Evolutionary conservation across 1,140 invertebrate genomes (phyloP).

Genomic region (Tenebrio molitor): DNA sequence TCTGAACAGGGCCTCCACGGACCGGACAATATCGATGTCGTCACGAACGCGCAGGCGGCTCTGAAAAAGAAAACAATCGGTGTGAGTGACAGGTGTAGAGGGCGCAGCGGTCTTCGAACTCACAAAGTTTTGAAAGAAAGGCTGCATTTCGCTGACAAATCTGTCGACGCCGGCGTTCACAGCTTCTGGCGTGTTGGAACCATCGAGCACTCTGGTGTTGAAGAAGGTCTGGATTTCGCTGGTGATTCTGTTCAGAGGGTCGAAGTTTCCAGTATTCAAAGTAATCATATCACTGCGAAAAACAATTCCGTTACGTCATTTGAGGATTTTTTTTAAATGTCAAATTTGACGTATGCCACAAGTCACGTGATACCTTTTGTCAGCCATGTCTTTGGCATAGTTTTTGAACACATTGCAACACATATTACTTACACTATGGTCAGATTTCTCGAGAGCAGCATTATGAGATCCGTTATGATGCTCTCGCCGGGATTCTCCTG

Average conservation of each 20-base stretch:
- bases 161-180: slow-evolving; percentile 60
- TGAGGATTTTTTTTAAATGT: neutral
- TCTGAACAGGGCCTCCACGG: slow-evolving; percentile 59
- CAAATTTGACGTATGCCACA: too few relatives aligned
- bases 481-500: slow-evolving; percentile 66
- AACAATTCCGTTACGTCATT: too few relatives aligned
- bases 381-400: too few relatives aligned
- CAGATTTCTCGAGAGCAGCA: slow-evolving; percentile 64
- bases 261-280: slow-evolving; percentile 57
- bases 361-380: too few relatives aligned
- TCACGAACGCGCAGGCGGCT: slow-evolving; percentile 52
- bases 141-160: slow-evolving; percentile 60
- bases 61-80: slow-evolving; percentile 49
- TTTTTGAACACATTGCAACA: too few relatives aligned
- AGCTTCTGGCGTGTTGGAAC: slow-evolving; percentile 59
- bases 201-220: slow-evolving; percentile 66
- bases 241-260: slow-evolving; percentile 61
- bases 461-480: slow-evolving; percentile 66
- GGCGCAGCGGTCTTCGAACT: slow-evolving; percentile 22
- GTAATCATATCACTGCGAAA: slow-evolving; percentile 60
- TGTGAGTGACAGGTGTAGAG: neutral
- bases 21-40: slow-evolving; percentile 62
- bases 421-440: slow-evolving; percentile 59
- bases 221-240: slow-evolving; percentile 68
- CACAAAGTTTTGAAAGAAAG: slow-evolving; percentile 62